Evolutionary conservation across 2,888 invertebrate species (phyloP).

Genomic region (Acrobasis repandana): DNA sequence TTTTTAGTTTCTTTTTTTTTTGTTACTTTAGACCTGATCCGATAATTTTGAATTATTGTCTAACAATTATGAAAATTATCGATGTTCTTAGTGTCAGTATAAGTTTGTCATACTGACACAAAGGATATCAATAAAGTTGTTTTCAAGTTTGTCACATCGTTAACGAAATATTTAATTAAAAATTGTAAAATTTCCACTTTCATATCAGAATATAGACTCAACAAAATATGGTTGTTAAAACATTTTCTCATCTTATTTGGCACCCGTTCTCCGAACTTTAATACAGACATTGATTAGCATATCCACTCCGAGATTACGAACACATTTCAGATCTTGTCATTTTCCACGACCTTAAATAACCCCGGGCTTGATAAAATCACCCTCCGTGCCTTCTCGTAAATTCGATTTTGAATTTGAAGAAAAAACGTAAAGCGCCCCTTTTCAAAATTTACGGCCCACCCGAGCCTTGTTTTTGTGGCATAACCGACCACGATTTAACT

Average conservation of each 20-base stretch:
- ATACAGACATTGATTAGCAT: constrained; percentile 22
- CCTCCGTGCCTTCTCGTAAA: constrained; percentile 44
- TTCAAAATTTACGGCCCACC: constrained; percentile 64
- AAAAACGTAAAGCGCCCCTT: constrained; percentile 55
- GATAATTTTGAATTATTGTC: too few relatives aligned
- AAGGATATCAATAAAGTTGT: too few relatives aligned
- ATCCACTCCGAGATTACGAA: constrained; percentile 14
- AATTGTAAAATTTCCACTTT: too few relatives aligned
- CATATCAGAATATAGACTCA: too few relatives aligned
- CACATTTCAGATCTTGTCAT: constrained; percentile 22
- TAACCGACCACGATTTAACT: constrained; percentile 54
- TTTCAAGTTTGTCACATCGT: too few relatives aligned
- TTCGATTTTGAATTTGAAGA: constrained; percentile 63
- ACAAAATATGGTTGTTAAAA: background rate
- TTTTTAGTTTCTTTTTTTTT: too few relatives aligned
- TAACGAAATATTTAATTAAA: too few relatives aligned
- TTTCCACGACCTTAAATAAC: constrained; percentile 33
- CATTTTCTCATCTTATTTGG: background rate
- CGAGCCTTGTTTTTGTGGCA: constrained; percentile 64
- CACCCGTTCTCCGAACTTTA: constrained; percentile 6
- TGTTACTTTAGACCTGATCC: too few relatives aligned
- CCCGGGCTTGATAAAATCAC: constrained; percentile 31
- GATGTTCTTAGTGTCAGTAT: too few relatives aligned
- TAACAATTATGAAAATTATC: too few relatives aligned
- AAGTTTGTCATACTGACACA: too few relatives aligned